Conservation (phyloP, 2,888 invertebrate genomes). For the Machimus atricapillus region DNA sequence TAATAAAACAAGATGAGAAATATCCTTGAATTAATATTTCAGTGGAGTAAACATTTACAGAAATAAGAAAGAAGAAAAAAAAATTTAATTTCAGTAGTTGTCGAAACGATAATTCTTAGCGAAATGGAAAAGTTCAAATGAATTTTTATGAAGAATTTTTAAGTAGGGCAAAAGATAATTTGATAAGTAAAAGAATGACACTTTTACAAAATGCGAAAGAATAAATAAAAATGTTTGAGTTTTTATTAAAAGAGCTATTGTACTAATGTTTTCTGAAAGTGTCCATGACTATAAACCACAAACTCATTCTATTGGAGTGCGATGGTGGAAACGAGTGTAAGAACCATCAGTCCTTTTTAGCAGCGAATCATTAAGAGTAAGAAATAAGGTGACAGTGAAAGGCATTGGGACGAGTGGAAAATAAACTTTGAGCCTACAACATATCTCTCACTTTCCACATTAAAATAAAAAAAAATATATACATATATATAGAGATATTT, state of each 20-base stretch:
- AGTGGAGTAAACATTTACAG: background rate
- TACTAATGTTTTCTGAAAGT: background rate
- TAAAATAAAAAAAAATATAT: background rate
- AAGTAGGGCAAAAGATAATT: background rate
- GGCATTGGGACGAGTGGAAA: background rate
- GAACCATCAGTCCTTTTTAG: background rate
- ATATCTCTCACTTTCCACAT: background rate
- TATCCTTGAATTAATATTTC: background rate
- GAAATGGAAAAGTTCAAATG: background rate
- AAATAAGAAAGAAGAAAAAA: background rate
- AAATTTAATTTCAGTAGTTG: background rate
- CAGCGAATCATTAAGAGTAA: background rate
- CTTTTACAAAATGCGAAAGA: background rate
- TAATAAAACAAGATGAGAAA: background rate
- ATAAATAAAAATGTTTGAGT: background rate
- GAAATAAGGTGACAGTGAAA: background rate
- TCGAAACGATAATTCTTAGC: background rate
- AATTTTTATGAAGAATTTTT: background rate
- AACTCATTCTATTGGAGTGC: background rate
- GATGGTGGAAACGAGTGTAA: background rate
- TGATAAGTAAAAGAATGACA: background rate
- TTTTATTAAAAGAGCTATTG: background rate
- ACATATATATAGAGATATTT: background rate
- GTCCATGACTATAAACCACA: background rate
- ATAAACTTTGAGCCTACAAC: background rate